phyloP scores from a whole-genome alignment of 2,113 vertebrate genomes.

The Oncorhynchus keta region DNA sequence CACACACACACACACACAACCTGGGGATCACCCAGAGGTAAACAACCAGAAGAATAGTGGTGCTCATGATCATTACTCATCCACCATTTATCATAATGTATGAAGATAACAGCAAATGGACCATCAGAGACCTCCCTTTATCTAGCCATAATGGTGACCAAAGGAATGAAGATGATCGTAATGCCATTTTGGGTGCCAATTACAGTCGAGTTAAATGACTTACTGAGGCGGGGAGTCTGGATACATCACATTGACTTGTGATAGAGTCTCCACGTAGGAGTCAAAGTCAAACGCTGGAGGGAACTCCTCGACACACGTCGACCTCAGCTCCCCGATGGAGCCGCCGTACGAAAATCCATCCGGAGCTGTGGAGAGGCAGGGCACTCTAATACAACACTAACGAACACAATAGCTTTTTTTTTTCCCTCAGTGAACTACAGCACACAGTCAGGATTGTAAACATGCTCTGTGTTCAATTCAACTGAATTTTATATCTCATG shows the following conservation, averaged over 20 bases:
- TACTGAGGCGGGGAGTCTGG: constrained; percentile 90
- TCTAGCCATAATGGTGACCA: neutral
- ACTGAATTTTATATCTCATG: no score
- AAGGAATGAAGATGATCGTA: neutral
- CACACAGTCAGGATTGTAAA: neutral
- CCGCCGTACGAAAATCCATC: constrained; percentile 83
- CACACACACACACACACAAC: no score
- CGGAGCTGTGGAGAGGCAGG: constrained; percentile 68
- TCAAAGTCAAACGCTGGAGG: constrained; percentile 81
- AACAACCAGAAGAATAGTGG: neutral
- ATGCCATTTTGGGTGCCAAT: neutral
- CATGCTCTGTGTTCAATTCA: neutral
- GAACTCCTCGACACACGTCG: constrained; percentile 79
- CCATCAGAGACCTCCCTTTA: neutral
- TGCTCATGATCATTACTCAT: neutral
- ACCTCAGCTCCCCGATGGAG: constrained; percentile 85
- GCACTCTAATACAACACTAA: neutral
- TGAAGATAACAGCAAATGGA: neutral
- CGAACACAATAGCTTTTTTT: neutral
- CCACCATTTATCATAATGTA: neutral
- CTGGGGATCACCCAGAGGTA: no score
- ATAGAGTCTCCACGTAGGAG: constrained; percentile 79
- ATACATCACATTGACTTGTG: constrained; percentile 79
- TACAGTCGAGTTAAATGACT: constrained; percentile 43
- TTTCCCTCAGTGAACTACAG: neutral